phyloP scores from a whole-genome alignment of 2,797 vertebrate genomes.

The Esox masquinongy region DNA sequence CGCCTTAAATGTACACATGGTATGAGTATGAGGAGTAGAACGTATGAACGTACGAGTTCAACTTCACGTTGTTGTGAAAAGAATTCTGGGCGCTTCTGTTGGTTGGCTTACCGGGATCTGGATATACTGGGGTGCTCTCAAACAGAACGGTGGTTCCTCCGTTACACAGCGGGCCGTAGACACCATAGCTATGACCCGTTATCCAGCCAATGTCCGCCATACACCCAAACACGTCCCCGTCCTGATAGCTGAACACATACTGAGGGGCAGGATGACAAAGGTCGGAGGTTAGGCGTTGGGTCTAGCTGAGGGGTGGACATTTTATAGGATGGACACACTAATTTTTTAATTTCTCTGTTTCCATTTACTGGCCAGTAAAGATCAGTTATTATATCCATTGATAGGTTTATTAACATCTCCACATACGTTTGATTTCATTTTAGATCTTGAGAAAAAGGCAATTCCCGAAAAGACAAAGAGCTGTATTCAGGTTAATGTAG shows the following conservation, averaged over 20 bases:
- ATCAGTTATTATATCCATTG: too few species aligned
- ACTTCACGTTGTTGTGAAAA: constrained; percentile 29
- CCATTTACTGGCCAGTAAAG: too few species aligned
- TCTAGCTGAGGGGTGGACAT: too few species aligned
- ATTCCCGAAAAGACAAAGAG: too few species aligned
- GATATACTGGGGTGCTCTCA: constrained; percentile 94
- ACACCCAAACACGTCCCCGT: constrained; percentile 90
- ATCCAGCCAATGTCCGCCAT: constrained; percentile 97
- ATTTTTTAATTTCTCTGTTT: too few species aligned
- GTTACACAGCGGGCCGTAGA: constrained; percentile 93
- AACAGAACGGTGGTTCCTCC: constrained; percentile 92
- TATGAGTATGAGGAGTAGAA: constrained; percentile 36
- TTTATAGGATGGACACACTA: too few species aligned
- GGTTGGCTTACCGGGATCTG: constrained; percentile 85
- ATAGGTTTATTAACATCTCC: too few species aligned
- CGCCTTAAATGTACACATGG: constrained; percentile 4
- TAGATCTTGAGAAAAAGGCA: too few species aligned
- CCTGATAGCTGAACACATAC: constrained; percentile 90
- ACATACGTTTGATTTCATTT: too few species aligned
- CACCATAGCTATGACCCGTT: constrained; percentile 93
- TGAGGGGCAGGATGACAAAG: constrained; percentile 44
- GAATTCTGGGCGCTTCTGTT: neutral
- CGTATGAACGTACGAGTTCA: constrained; percentile 26
- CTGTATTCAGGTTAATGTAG: too few species aligned
- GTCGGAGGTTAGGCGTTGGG: constrained; percentile 29